Evolutionary conservation across 1,140 invertebrate genomes (phyloP).

Genomic region (Zaprionus gabonicus): DNA sequence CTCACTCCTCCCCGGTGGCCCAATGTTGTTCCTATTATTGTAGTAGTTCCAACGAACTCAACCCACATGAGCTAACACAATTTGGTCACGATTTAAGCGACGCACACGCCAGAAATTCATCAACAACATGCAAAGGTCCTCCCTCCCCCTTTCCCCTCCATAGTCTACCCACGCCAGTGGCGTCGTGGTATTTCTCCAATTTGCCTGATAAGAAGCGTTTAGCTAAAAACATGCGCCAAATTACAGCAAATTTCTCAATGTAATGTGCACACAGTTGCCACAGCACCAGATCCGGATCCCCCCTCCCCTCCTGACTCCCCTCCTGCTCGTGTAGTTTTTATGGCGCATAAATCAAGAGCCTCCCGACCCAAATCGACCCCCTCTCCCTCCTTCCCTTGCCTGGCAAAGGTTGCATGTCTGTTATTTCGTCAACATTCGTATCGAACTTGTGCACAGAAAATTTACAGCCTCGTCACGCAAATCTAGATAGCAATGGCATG

Average conservation of each 20-base stretch:
- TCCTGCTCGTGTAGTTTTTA: constrained; percentile 51
- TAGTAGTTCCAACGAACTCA: not conserved
- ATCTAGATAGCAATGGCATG: constrained; percentile 57
- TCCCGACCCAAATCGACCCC: not conserved
- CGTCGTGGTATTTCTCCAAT: constrained; percentile 62
- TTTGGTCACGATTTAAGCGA: constrained; percentile 77
- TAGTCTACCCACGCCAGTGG: not conserved
- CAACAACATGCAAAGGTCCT: constrained; percentile 70
- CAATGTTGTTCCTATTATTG: too few relatives aligned
- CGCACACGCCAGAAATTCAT: constrained; percentile 78
- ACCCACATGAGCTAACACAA: constrained; percentile 69
- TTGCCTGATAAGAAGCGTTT: constrained; percentile 81
- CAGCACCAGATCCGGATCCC: not conserved
- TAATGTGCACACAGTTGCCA: constrained; percentile 49
- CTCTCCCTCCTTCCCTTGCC: not conserved
- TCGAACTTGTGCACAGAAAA: constrained; percentile 32
- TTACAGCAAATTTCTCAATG: constrained; percentile 79
- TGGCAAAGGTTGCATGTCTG: constrained; percentile 43
- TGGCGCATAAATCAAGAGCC: constrained; percentile 69
- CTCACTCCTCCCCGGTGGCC: not conserved
- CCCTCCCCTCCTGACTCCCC: not conserved
- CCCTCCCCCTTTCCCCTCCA: not conserved
- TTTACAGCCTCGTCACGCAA: constrained; percentile 67
- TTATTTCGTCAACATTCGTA: constrained; percentile 56
- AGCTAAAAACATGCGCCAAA: constrained; percentile 79